phyloP scores from a whole-genome alignment of 1,140 invertebrate genomes.

The Heterodera schachtii region DNA sequence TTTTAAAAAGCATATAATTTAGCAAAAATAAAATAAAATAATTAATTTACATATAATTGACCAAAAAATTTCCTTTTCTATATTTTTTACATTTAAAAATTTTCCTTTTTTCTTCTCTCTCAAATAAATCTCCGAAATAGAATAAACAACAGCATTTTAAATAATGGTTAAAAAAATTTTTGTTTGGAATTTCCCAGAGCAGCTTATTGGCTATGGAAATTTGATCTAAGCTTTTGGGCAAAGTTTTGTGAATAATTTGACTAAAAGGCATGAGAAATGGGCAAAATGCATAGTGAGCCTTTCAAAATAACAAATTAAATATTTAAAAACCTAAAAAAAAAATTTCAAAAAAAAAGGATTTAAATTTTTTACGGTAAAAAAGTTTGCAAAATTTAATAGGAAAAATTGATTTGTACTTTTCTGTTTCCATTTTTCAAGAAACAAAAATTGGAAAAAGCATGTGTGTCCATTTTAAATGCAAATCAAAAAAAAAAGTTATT shows the following conservation, averaged over 20 bases:
- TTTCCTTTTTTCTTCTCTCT: no score
- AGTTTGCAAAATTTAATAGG: not conserved
- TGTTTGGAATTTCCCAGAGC: not conserved
- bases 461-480: not conserved
- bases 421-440: no score
- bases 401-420: no score
- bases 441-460: no score
- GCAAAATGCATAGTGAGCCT: no score
- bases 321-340: not conserved
- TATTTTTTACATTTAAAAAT: no score
- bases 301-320: no score
- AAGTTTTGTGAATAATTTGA: not conserved
- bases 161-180: not conserved
- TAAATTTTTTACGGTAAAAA: not conserved
- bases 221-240: not conserved
- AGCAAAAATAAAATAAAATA: no score
- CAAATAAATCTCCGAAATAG: no score
- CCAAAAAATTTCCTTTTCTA: no score
- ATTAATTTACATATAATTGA: no score
- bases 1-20: no score
- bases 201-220: not conserved
- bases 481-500: not conserved
- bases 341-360: not conserved
- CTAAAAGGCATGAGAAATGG: not conserved
- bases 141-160: not conserved